phyloP scores from a whole-genome alignment of 2,888 invertebrate species.

The Abrostola triplasia region DNA sequence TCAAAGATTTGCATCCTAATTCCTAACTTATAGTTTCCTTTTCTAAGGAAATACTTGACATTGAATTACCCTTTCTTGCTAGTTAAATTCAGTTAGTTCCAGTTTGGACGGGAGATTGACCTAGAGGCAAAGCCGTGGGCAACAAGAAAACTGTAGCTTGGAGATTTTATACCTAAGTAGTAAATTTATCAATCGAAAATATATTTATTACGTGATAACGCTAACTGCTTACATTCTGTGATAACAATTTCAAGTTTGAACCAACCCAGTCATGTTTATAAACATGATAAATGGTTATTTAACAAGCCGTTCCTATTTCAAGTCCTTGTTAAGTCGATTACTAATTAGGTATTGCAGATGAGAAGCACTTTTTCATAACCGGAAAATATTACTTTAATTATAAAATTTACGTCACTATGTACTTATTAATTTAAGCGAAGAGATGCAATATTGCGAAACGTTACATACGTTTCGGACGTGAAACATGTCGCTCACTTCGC shows the following conservation, averaged over 20 bases:
- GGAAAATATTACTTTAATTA: no score
- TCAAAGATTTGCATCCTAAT: no score
- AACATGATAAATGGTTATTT: slow-evolving; percentile 23
- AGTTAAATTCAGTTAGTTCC: no score
- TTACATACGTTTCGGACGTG: not conserved
- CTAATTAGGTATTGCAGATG: not conserved
- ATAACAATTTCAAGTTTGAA: slow-evolving; percentile 29
- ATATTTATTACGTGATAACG: slow-evolving; percentile 24
- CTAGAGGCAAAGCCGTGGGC: no score
- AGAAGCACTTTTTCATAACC: no score
- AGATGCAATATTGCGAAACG: not conserved
- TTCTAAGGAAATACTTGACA: no score
- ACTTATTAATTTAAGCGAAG: no score
- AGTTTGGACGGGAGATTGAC: no score
- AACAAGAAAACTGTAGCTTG: no score
- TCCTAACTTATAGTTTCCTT: no score
- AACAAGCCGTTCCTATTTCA: slow-evolving; percentile 11
- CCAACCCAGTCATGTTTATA: slow-evolving; percentile 15
- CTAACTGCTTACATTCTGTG: slow-evolving; percentile 19
- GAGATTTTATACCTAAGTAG: slow-evolving; percentile 62
- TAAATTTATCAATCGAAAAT: slow-evolving; percentile 27
- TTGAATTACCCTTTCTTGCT: no score
- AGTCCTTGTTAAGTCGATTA: not conserved
- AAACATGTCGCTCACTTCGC: not conserved
- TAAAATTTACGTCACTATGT: no score